Base-by-base conservation (phyloP, 2,797 vertebrate species). In the Epinephelus coioides region DNA sequence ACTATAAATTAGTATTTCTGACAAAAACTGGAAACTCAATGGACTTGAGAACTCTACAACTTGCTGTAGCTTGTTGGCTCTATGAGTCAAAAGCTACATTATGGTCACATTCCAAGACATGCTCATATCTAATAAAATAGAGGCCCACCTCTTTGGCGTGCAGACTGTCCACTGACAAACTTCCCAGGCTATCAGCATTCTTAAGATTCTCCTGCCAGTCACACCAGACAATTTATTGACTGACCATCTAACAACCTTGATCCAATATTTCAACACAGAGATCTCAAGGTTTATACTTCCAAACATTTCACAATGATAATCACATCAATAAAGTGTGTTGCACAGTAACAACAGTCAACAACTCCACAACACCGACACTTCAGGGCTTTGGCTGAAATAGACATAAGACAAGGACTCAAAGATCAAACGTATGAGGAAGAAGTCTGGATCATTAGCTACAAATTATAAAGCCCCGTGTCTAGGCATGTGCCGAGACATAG, bases 121-220 rank as follows among this genome's bases (percentile, higher is more conserved):
- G 87, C 86, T 94, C 92, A 90, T 92, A 92, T 94, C 89, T 95
- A 95, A 95, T 95, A 92, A 95, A 95, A 94, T 81, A 89, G 92
- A 91, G 95, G 92, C 93, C 92, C 89, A 75, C 73, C 78, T 91
- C 87, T 84, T 72, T 56, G 85, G 76, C 40, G 47, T 78, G 89
- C 78, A 81, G 79, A 44, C 88, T 77, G 89, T 90, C 90, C 90
- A 91, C 89, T 86, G 89, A 94, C 81, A 88, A 89, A 90, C 71
- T 74, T 90, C 88, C 85, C 85, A 90, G 86, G 85, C 85, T 85
- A 90, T 92, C 87, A 77, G 86, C 94, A 96, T 96, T 96, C 95
- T 91, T 95, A 17, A 87, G 85, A 96, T 95, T 96, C 95, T 88
- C 82, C 76, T 94, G 94, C 92, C 93, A 94, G 76, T 95, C 91